Base-by-base conservation (phyloP, 2,888 invertebrate genomes). In the Lepidonotus clava region DNA sequence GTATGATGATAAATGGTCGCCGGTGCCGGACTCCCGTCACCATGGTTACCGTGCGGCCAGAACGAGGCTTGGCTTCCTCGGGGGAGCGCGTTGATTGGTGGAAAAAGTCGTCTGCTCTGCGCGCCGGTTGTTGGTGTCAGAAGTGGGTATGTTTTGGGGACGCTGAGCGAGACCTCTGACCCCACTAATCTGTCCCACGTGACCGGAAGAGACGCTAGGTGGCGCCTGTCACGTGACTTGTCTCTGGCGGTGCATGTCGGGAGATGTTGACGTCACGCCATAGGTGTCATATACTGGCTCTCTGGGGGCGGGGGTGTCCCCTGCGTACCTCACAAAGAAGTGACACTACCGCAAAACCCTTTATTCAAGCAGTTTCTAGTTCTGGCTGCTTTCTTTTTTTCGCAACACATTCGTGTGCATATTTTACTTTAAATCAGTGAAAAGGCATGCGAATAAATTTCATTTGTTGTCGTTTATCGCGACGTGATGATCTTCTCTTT, bases 201-300 rank as follows among this genome's bases (percentile, higher is more conserved):
- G 80, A 80, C 80, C 28, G 18, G 80, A n/a, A 8, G 14, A n/a
- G 80, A 41, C 80, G 28, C 32, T 41, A 80, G 80, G 80, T 80
- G 80, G 46, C 51, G 80, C 46, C 24, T 18, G 28, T 80, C 14
- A 46, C 80, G 80, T 80, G 80, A 80, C 46, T 41, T 80, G 80
- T 80, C 80, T 14, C 32, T 28, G 11, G n/a, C 46, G 41, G 80
- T 80, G 80, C 80, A 80, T 80, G 80, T 41, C 46, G 80, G 80
- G 51, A 80, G 51, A 46, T 80, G 41, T 51, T 80, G 80, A 80
- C 80, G 80, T 80, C 80, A 80, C 80, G 80, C 80, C 46, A 80
- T 51, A 41, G 11, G 51, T 80, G 80, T 80, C 80, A 80, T 51
- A 80, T 80, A 41, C 80, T 18, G 8, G n/a, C 36, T 34, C 18